phyloP scores from a whole-genome alignment of 2,888 invertebrate genomes.

The Tenthredo distinguenda region DNA sequence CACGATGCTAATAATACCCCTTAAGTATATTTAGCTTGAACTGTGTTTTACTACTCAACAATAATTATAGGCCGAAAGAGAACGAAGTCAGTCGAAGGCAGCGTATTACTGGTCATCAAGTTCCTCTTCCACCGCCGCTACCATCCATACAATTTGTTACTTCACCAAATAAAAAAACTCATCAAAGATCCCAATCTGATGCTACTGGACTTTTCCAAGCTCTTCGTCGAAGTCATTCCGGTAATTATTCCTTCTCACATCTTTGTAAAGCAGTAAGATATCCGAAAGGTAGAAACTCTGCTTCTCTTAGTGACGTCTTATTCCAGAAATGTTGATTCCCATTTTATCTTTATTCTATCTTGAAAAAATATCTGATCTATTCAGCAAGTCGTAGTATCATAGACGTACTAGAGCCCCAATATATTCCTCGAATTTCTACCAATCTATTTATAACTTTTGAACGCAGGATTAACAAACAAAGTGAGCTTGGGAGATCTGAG shows the following conservation, averaged over 20 bases:
- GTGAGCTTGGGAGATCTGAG: slow-evolving; percentile 93
- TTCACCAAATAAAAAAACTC: slow-evolving; percentile 85
- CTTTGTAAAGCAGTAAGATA: background rate
- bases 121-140: slow-evolving; percentile 74
- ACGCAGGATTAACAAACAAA: slow-evolving; percentile 78
- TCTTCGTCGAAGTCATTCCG: slow-evolving; percentile 77
- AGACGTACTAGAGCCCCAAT: background rate
- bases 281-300: background rate
- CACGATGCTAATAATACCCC: background rate
- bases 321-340: background rate
- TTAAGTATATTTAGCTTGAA: background rate
- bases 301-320: background rate
- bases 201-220: slow-evolving; percentile 86
- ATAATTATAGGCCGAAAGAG: slow-evolving; percentile 74
- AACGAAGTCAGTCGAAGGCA: slow-evolving; percentile 71
- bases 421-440: slow-evolving; percentile 3
- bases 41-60: slow-evolving; percentile 43
- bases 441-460: slow-evolving; percentile 32
- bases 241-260: slow-evolving; percentile 60
- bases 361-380: background rate
- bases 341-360: slow-evolving; percentile 1
- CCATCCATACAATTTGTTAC: slow-evolving; percentile 73
- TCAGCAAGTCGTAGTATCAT: background rate
- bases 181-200: slow-evolving; percentile 90
- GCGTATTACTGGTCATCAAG: slow-evolving; percentile 72